Evolutionary conservation across 2,888 invertebrate genomes (phyloP), one percentile per base, ranked within the genome.

Genomic region (Agonopterix alstromeriana): DNA sequence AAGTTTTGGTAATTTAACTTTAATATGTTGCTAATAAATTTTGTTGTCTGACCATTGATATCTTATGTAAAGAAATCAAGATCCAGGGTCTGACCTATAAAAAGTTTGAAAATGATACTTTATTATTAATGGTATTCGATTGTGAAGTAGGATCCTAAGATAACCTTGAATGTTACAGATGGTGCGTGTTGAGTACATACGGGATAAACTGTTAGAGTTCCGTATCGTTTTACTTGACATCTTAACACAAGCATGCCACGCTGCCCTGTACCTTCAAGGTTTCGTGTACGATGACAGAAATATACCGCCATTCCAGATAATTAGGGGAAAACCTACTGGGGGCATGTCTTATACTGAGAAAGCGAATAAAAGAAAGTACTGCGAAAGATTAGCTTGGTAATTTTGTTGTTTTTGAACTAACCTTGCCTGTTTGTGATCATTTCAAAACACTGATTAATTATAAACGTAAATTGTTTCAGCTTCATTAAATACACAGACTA

Each of bases 341-440:
- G 94, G 94, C 57, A 94, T 95, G 92, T 94, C 95, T 3, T 97
- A 96, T 70, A 95, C 95, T 45, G 95, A 97, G 66, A 95, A 96
- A 66, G 95, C 95, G 0, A 93, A 93, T 62, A 97, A 97, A 68
- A 90, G 95, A 54, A 92, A 93, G 58, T 94, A 94, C 70, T 97
- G 96, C 68, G 92, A 92, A 67, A 87, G 95, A 53, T 86, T 97
- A 2, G 92, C 95, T 38, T 91, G 94, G 96, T 96, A 86, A n/a
- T 10, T n/a, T 38, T 38, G 2, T 38, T 38, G 3, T n/a, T 38
- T 0, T 38, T 9, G 2, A 38, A 8, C 9, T n/a, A 9, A 38
- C 10, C 38, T 38, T n/a, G 10, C 3, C 3, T 38, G 10, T 38
- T 38, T 38, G 9, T 38, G 3, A 38, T n/a, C 38, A 38, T 38